Conservation (phyloP, 2,113 vertebrate genomes). For the Galbula dea region DNA sequence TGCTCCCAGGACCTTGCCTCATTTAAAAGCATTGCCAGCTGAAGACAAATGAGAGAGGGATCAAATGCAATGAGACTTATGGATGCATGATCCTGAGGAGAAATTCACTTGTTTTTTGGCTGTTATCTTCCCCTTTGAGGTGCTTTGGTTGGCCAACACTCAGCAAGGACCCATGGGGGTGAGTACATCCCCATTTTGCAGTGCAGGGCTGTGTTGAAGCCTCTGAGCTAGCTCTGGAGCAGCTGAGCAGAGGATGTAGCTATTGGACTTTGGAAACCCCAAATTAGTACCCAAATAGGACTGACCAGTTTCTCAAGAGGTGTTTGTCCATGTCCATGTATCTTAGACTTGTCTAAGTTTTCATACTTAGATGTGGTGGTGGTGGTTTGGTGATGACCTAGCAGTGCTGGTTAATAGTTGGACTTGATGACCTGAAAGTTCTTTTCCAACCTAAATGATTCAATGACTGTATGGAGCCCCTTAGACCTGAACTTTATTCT, state of each 20-base stretch:
- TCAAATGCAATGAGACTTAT: not conserved
- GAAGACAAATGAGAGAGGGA: not conserved
- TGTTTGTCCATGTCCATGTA: not conserved
- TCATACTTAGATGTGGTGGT: not conserved
- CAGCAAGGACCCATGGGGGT: fast-evolving
- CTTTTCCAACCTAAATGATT: not conserved
- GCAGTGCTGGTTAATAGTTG: not conserved
- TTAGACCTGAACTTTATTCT: not conserved
- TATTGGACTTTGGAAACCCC: not conserved
- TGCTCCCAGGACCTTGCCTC: not conserved
- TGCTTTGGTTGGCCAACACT: not conserved
- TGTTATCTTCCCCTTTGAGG: not conserved
- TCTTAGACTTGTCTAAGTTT: not conserved
- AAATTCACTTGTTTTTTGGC: not conserved
- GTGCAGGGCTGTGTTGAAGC: not conserved
- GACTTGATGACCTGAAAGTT: not conserved
- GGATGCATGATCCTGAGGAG: not conserved
- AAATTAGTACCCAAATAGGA: not conserved
- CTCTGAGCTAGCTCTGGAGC: not conserved
- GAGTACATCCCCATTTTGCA: not conserved
- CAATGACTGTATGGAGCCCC: not conserved
- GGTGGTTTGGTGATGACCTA: not conserved
- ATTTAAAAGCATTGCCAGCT: not conserved
- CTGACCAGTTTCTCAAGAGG: not conserved
- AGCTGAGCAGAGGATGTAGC: not conserved